Conservation (phyloP, 2,113 vertebrate genomes). For the Cyprinus carpio region DNA sequence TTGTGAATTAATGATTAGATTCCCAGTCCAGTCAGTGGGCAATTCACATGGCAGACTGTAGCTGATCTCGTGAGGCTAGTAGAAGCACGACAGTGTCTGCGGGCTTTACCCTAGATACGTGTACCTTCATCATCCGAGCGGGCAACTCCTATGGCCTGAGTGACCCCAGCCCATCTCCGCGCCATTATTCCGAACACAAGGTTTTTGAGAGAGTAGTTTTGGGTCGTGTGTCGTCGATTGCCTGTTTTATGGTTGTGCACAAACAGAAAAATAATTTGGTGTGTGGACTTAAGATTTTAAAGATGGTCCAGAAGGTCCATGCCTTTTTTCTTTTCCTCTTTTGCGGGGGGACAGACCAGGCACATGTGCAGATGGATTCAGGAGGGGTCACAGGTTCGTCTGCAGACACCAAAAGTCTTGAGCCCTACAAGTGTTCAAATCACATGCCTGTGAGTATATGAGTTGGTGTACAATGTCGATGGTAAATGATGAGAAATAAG, state of each 20-base stretch:
- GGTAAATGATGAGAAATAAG: neutral
- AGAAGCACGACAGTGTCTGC: constrained; percentile 84
- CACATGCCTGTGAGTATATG: constrained; percentile 87
- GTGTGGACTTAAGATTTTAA: constrained; percentile 41
- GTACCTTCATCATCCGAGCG: constrained; percentile 90
- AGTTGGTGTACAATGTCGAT: neutral
- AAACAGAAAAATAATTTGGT: neutral
- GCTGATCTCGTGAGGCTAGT: constrained; percentile 83
- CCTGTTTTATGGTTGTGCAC: constrained; percentile 49
- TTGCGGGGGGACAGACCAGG: constrained; percentile 91
- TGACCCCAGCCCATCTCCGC: constrained; percentile 90
- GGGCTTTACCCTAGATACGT: constrained; percentile 84
- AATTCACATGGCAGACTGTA: constrained; percentile 90
- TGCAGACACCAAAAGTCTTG: constrained; percentile 86
- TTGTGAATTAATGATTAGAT: neutral
- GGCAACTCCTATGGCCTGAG: constrained; percentile 87
- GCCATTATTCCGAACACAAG: constrained; percentile 87
- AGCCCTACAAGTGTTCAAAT: constrained; percentile 89
- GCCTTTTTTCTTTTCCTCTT: too few species aligned
- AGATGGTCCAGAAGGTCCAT: constrained; percentile 92
- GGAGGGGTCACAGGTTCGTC: constrained; percentile 87
- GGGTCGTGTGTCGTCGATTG: constrained; percentile 52
- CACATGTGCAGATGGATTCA: constrained; percentile 91
- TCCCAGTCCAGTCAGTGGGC: constrained; percentile 84
- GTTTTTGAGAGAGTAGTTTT: constrained; percentile 72